Conservation (phyloP, 2,888 invertebrate genomes). For the Hirtodrosophila confusa region DNA sequence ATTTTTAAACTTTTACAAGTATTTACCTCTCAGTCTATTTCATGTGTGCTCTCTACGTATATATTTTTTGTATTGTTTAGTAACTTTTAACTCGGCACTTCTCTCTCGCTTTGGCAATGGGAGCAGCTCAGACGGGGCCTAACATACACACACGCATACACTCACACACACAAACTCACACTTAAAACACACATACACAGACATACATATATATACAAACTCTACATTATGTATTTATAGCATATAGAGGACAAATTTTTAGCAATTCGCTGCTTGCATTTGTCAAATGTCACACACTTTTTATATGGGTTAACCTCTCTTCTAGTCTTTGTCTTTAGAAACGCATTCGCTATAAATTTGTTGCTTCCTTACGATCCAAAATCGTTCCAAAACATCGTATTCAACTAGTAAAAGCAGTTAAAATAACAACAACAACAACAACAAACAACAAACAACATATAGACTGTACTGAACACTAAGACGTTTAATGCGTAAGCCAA, state of each 20-base stretch:
- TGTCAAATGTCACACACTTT: slow-evolving; percentile 7
- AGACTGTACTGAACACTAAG: slow-evolving; percentile 47
- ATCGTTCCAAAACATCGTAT: slow-evolving; percentile 18
- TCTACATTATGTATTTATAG: slow-evolving; percentile 43
- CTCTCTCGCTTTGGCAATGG: slow-evolving; percentile 27
- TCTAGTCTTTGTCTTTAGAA: slow-evolving; percentile 52
- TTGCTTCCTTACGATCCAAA: slow-evolving; percentile 31
- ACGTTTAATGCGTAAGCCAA: slow-evolving; percentile 65
- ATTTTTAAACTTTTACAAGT: slow-evolving; percentile 37
- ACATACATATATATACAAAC: slow-evolving; percentile 18
- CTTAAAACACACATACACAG: slow-evolving; percentile 7
- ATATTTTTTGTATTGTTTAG: slow-evolving; percentile 18
- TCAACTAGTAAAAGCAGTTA: slow-evolving; percentile 19
- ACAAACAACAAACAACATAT: slow-evolving; percentile 12
- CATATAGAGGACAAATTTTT: slow-evolving; percentile 29
- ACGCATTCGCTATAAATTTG: slow-evolving; percentile 16
- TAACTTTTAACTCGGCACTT: slow-evolving; percentile 19
- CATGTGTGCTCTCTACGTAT: slow-evolving; percentile 40
- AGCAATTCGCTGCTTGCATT: slow-evolving; percentile 25
- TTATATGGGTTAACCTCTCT: slow-evolving; percentile 17
- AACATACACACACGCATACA: slow-evolving; percentile 15
- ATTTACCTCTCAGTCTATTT: slow-evolving; percentile 41
- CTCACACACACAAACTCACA: slow-evolving; percentile 18
- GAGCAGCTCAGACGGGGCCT: slow-evolving; percentile 40
- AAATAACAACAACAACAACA: slow-evolving; percentile 10